phyloP scores from a whole-genome alignment of 1,140 invertebrate genomes.

The Anoplophora glabripennis region DNA sequence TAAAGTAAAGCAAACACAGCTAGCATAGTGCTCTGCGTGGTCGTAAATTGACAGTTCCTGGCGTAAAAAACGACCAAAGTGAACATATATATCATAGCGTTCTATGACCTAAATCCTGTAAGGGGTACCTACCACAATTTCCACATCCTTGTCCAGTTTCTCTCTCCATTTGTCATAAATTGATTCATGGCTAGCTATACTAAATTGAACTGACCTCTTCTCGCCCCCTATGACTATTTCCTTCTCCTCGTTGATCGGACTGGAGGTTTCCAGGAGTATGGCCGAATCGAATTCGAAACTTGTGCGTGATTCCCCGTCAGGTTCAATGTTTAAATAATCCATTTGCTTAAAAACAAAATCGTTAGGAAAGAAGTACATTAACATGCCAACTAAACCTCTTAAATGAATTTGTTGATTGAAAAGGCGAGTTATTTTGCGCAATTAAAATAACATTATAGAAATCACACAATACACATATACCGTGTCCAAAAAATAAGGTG shows the following conservation, averaged over 20 bases:
- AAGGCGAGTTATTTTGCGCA: no score
- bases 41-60: no score
- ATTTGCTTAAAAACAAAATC: slow-evolving; percentile 35
- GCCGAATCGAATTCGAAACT: slow-evolving; percentile 60
- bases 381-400: neutral
- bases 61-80: no score
- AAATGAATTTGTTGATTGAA: no score
- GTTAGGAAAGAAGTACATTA: neutral
- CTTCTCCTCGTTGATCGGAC: slow-evolving; percentile 56
- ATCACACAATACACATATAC: no score
- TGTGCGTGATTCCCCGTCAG: slow-evolving; percentile 63
- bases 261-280: slow-evolving; percentile 55
- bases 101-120: no score
- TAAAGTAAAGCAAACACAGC: no score
- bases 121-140: slow-evolving; percentile 65
- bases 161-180: slow-evolving; percentile 71
- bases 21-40: no score
- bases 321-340: slow-evolving; percentile 38
- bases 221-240: slow-evolving; percentile 65
- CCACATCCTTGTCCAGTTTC: slow-evolving; percentile 63
- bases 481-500: no score
- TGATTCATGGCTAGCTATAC: slow-evolving; percentile 58
- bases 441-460: no score
- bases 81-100: no score
- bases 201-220: slow-evolving; percentile 56